Conservation (phyloP, 2,888 invertebrate genomes). For the Eilema sororculum region DNA sequence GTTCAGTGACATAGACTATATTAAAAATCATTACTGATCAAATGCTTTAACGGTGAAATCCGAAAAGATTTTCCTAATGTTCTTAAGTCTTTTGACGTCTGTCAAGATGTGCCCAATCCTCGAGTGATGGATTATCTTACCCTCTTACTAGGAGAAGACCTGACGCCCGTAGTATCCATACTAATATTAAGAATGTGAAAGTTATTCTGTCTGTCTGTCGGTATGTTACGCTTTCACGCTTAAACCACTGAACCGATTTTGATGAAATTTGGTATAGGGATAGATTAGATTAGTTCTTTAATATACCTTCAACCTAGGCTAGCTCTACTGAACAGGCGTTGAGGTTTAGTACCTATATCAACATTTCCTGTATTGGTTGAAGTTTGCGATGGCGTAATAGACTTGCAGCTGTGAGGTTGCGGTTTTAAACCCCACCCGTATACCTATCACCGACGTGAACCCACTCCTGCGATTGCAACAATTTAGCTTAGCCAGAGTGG, state of each 20-base stretch:
- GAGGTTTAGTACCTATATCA: neutral
- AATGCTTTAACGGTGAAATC: neutral
- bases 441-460: neutral
- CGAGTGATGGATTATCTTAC: neutral
- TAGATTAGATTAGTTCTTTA: no score
- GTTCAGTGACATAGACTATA: neutral
- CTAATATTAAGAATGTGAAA: no score
- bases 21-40: neutral
- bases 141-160: no score
- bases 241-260: no score
- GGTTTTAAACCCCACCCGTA: neutral
- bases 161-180: no score
- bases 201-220: no score
- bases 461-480: neutral
- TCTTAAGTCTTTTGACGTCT: neutral
- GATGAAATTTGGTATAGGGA: no score
- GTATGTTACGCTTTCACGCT: no score
- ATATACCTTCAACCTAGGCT: no score
- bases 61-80: neutral
- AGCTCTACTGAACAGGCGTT: neutral
- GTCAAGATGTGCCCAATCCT: neutral
- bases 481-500: neutral
- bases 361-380: neutral
- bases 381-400: neutral
- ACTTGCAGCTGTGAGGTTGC: neutral